Percentiles rank a stretch among this genome's conserved stretches.
Evolutionary conservation across 2,113 vertebrate genomes (phyloP).

Genomic region (Callorhinus ursinus): DNA sequence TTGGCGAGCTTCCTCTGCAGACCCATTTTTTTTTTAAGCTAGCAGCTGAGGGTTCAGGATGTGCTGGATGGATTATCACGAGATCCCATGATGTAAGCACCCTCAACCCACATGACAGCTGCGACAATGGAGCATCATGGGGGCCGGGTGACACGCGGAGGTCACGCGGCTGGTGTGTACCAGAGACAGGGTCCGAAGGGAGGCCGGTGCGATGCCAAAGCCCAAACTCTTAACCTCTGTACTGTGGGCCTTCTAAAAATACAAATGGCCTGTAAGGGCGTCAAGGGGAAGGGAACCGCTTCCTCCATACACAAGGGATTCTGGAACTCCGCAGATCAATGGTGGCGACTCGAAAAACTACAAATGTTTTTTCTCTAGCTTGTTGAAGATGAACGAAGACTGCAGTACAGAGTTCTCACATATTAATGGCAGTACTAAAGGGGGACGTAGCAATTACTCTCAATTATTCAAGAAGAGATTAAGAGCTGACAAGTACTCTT

Average conservation of each 20-base stretch:
- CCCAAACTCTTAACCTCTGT: background rate
- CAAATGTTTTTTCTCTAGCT: background rate
- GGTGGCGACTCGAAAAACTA: background rate
- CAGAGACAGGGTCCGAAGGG: background rate
- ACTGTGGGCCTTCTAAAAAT: background rate
- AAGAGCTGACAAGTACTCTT: constrained; percentile 65
- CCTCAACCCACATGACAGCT: rapidly evolving
- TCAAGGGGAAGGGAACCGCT: background rate
- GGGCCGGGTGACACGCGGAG: background rate
- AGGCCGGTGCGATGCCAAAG: background rate
- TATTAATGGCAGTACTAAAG: background rate
- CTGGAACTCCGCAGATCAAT: background rate
- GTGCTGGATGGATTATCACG: background rate
- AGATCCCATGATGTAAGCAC: background rate
- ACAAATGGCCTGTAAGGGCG: rapidly evolving
- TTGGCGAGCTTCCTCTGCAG: rapidly evolving
- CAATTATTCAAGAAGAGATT: constrained; percentile 47
- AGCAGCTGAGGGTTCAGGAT: background rate
- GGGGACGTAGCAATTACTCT: constrained; percentile 64
- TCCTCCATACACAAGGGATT: background rate
- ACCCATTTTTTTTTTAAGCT: background rate
- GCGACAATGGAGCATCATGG: background rate
- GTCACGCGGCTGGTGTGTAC: background rate
- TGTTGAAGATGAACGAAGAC: background rate
- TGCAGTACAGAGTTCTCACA: background rate